A percentile compares a stretch with the other conserved stretches of the same genome.
These are phyloP conservation scores for Sitophilus oryzae DNA, from an alignment of 1,140 invertebrate species.

Conservation along the genomic window DNA sequence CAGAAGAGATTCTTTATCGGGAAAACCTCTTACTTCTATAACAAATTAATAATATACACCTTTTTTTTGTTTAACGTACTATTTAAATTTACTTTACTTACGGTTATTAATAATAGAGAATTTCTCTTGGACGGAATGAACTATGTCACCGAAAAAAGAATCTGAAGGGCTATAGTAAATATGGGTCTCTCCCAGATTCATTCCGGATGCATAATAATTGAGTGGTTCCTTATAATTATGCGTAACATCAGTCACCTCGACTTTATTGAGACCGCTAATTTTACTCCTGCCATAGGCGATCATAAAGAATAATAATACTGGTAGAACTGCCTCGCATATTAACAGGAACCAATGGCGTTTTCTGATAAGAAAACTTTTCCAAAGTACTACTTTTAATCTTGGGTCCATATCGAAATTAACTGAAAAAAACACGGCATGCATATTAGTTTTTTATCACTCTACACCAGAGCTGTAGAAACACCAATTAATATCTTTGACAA, in stretches of 20 bases:
- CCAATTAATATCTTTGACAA: no score
- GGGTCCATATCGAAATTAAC: no score
- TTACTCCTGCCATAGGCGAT: constrained; percentile 38
- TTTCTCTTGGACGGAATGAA: constrained; percentile 40
- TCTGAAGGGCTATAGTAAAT: constrained; percentile 43
- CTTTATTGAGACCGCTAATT: constrained; percentile 31
- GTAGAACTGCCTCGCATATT: constrained; percentile 42
- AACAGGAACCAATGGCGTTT: constrained; percentile 44
- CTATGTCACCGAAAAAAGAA: constrained; percentile 35
- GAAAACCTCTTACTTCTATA: constrained; percentile 30
- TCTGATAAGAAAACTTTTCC: constrained; percentile 45
- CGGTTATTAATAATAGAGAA: constrained; percentile 40
- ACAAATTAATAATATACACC: constrained; percentile 11
- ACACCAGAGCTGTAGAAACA: no score
- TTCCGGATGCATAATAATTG: constrained; percentile 7
- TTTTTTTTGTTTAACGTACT: constrained; percentile 6
- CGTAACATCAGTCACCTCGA: constrained; percentile 28
- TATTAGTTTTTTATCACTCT: no score
- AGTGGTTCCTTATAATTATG: constrained; percentile 23
- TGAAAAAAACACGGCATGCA: no score
- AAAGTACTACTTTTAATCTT: constrained; percentile 38
- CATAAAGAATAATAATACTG: constrained; percentile 39
- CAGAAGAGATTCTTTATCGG: constrained; percentile 20
- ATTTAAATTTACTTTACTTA: constrained; percentile 29
- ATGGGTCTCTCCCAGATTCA: constrained; percentile 24